Percentiles rank a stretch among this genome's conserved stretches.
Conservation (phyloP, 2,888 invertebrate species). For the Drosophila anceps region DNA sequence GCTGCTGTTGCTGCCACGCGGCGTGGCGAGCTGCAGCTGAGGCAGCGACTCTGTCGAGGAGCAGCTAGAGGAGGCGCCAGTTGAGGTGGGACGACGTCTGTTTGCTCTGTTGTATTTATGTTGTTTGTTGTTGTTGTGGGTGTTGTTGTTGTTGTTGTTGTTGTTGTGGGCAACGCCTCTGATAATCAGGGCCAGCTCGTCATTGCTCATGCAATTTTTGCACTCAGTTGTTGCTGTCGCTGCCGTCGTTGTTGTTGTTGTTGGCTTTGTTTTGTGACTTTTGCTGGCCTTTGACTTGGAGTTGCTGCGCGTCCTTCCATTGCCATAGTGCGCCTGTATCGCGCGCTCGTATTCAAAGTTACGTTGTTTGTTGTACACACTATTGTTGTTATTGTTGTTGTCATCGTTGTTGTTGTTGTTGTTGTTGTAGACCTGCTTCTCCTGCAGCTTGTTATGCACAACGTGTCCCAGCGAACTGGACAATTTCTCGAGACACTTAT, state of each 20-base stretch:
- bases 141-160: conserved; percentile 23
- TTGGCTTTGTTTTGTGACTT: conserved; percentile 47
- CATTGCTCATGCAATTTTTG: conserved; percentile 71
- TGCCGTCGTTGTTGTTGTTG: background rate
- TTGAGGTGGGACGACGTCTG: conserved; percentile 48
- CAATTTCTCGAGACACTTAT: conserved; percentile 84
- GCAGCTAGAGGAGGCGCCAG: conserved; percentile 56
- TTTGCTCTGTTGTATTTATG: conserved; percentile 10
- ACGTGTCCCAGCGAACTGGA: conserved; percentile 79
- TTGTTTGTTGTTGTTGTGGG: conserved; percentile 13
- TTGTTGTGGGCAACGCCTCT: conserved; percentile 56
- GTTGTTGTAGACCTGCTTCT: conserved; percentile 71
- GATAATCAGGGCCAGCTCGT: conserved; percentile 72
- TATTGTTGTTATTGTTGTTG: conserved; percentile 36
- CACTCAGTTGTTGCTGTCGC: conserved; percentile 21
- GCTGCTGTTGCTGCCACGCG: conserved; percentile 42
- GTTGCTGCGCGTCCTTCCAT: conserved; percentile 36
- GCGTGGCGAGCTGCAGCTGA: conserved; percentile 35
- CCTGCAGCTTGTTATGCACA: conserved; percentile 73
- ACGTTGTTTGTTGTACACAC: conserved; percentile 58
- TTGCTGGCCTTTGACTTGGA: conserved; percentile 44
- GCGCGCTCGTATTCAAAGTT: conserved; percentile 82
- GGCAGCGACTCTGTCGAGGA: conserved; percentile 77
- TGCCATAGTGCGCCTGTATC: conserved; percentile 77
- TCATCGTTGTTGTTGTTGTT: conserved; percentile 44